Conservation (phyloP, 2,113 vertebrate genomes). For the Corythaixoides concolor region DNA sequence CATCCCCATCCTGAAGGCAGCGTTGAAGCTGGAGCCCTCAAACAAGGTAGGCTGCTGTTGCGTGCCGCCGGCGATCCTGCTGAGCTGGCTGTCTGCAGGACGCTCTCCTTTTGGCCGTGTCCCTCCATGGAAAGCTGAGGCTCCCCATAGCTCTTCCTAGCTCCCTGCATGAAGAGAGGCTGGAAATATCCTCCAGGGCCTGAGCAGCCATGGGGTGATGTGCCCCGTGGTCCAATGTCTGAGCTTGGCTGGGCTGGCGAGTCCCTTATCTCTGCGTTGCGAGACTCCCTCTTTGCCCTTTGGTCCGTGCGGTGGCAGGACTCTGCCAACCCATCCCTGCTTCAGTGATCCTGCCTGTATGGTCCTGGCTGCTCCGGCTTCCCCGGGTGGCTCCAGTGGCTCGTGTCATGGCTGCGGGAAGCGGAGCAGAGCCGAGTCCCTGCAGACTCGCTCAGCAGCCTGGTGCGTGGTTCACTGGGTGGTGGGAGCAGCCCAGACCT, state of each 20-base stretch:
- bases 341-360: neutral
- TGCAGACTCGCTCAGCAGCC: neutral
- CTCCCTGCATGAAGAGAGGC: neutral
- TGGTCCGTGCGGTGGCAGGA: neutral
- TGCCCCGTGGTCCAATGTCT: accelerated
- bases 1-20: slow-evolving; percentile 86
- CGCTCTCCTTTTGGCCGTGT: accelerated
- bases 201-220: neutral
- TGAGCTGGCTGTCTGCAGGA: neutral
- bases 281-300: neutral
- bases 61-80: neutral
- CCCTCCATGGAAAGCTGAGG: neutral
- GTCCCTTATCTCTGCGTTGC: neutral
- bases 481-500: neutral
- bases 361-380: neutral
- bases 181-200: neutral
- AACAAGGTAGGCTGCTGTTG: slow-evolving; percentile 83
- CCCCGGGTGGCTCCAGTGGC: neutral
- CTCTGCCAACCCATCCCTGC: neutral
- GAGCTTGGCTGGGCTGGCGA: neutral
- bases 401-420: neutral
- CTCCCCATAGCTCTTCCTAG: accelerated
- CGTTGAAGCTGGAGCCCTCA: slow-evolving; percentile 92
- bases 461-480: neutral
- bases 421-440: neutral